These are phyloP conservation scores for Micrasema minimum DNA, from an alignment of 1,140 invertebrate species.

Conservation along the genomic window DNA sequence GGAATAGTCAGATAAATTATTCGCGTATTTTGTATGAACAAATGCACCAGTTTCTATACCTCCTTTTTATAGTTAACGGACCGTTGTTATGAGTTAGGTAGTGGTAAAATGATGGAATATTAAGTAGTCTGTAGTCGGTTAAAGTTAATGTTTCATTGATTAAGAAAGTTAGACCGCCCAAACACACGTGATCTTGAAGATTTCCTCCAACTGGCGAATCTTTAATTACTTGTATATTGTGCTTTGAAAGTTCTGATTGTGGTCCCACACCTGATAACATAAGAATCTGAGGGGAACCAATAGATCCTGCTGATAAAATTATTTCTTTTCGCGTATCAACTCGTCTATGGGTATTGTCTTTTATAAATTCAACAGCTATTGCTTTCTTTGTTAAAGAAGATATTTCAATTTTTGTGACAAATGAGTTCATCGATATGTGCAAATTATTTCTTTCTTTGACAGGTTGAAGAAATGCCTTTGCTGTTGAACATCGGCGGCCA, in stretches of 20 bases:
- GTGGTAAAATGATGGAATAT: constrained; percentile 81
- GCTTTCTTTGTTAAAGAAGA: too few species aligned
- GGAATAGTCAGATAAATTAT: constrained; percentile 77
- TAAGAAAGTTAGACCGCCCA: constrained; percentile 71
- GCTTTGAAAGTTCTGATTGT: constrained; percentile 74
- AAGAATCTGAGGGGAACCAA: constrained; percentile 83
- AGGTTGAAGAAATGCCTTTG: constrained; percentile 88
- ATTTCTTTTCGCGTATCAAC: constrained; percentile 78
- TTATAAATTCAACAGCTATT: too few species aligned
- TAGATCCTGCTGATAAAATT: constrained; percentile 83
- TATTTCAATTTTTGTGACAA: constrained; percentile 78
- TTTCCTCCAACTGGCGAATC: constrained; percentile 78
- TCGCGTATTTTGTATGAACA: constrained; percentile 85
- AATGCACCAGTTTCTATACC: constrained; percentile 79
- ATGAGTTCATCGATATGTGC: constrained; percentile 81
- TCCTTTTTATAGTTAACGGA: neutral
- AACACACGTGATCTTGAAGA: constrained; percentile 73
- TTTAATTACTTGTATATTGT: constrained; percentile 78
- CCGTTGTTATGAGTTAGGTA: constrained; percentile 70
- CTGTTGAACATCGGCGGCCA: constrained; percentile 88
- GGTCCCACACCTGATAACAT: constrained; percentile 92
- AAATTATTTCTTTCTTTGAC: constrained; percentile 81
- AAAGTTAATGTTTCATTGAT: constrained; percentile 84
- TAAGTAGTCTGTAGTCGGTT: too few species aligned
- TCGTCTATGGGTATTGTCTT: constrained; percentile 81